These are phyloP conservation scores for Orchestia grillus DNA, from an alignment of 1,140 invertebrate genomes.

Conservation along the genomic window DNA sequence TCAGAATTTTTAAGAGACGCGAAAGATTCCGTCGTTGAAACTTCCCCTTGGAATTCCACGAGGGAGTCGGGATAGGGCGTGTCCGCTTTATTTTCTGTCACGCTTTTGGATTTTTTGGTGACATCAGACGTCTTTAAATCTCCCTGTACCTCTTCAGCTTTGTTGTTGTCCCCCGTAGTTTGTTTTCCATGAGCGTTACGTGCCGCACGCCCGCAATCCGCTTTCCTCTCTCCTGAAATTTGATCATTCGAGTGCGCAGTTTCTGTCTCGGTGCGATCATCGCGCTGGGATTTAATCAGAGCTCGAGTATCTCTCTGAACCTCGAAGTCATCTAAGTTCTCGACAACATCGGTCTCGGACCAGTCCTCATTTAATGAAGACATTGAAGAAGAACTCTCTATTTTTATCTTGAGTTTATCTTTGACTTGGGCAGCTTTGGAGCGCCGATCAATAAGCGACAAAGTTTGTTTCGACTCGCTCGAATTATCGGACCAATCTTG, in stretches of 20 bases:
- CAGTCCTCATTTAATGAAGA: constrained; percentile 41
- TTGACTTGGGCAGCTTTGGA: constrained; percentile 5
- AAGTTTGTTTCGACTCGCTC: constrained; percentile 4
- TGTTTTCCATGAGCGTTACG: neutral
- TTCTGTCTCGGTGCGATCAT: neutral
- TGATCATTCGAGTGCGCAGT: neutral
- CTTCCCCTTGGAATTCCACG: neutral
- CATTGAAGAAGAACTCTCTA: constrained; percentile 21
- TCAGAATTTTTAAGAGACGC: neutral
- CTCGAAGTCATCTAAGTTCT: neutral
- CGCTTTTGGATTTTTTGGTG: neutral
- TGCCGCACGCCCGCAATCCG: neutral
- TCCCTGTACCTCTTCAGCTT: neutral
- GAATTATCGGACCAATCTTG: neutral
- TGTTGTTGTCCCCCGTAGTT: neutral
- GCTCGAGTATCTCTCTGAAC: neutral
- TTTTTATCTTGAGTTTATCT: constrained; percentile 42
- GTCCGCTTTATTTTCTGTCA: neutral
- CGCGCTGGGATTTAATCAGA: neutral
- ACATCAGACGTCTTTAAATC: neutral
- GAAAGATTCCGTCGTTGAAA: neutral
- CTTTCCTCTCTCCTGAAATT: neutral
- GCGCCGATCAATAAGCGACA: neutral
- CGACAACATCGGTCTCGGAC: constrained; percentile 9
- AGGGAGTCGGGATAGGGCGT: neutral